Percentiles rank a stretch among this genome's conserved stretches.
These are phyloP conservation scores for Ceratothoa steindachneri DNA, from an alignment of 2,888 invertebrate species.

Conservation along the genomic window DNA sequence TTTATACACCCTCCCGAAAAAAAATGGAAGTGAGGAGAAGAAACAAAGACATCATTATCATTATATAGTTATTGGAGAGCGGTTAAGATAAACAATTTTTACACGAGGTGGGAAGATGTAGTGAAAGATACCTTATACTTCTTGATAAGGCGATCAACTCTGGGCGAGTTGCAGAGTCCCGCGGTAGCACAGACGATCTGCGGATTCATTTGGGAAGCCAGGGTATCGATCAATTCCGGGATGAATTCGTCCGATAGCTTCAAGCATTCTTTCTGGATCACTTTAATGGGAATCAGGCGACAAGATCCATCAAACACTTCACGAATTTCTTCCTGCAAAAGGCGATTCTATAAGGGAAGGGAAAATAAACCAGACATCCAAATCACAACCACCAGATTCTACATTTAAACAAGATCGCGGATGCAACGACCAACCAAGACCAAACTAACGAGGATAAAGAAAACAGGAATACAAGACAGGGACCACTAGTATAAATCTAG, in stretches of 20 bases:
- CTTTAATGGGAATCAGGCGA: slow-evolving; percentile 69
- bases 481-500: too few relatives aligned
- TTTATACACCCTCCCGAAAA: too few relatives aligned
- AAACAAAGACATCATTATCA: too few relatives aligned
- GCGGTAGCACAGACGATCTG: slow-evolving; percentile 53
- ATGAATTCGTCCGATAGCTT: slow-evolving; percentile 77
- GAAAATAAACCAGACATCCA: neutral
- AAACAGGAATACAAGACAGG: too few relatives aligned
- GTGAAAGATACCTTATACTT: slow-evolving; percentile 46
- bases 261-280: slow-evolving; percentile 70
- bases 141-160: slow-evolving; percentile 64
- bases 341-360: too few relatives aligned
- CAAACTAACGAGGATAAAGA: neutral
- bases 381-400: neutral
- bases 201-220: slow-evolving; percentile 87
- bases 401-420: neutral
- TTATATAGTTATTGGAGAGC: too few relatives aligned
- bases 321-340: slow-evolving; percentile 68
- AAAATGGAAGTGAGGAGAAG: too few relatives aligned
- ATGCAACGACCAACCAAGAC: neutral
- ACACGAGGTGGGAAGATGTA: too few relatives aligned
- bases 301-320: slow-evolving; percentile 85
- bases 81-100: too few relatives aligned
- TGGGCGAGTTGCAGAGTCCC: slow-evolving; percentile 69
- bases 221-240: slow-evolving; percentile 77